phyloP scores from a whole-genome alignment of 2,113 vertebrate genomes.

The Gallinago undulata region DNA sequence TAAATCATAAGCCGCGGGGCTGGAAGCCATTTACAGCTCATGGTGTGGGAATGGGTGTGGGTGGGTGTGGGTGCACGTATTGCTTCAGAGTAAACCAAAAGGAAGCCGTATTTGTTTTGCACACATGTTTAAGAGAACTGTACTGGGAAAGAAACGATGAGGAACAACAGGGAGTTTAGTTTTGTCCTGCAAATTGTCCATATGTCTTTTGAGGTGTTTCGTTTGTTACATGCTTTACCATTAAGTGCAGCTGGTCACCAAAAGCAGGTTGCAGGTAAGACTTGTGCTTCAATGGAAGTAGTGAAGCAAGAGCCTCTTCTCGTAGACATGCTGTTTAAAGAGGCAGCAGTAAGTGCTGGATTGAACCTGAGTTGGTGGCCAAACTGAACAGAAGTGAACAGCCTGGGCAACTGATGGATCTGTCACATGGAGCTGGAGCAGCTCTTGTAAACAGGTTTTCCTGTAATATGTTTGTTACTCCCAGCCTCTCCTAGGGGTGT shows the following conservation, averaged over 20 bases:
- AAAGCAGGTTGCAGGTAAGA: neutral
- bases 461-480: neutral
- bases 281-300: rapidly evolving
- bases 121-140: neutral
- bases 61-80: neutral
- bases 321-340: neutral
- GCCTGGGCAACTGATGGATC: neutral
- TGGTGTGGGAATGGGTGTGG: neutral
- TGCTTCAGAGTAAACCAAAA: neutral
- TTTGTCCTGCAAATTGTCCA: neutral
- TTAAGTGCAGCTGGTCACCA: neutral
- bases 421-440: too few species aligned
- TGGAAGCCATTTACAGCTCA: neutral
- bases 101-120: neutral
- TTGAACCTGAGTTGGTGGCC: too few species aligned
- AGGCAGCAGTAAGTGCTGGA: neutral
- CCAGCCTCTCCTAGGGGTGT: neutral
- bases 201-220: neutral
- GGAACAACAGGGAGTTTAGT: neutral
- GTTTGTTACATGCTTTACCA: neutral
- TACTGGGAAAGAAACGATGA: neutral
- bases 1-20: neutral
- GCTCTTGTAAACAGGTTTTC: neutral
- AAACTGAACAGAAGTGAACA: neutral
- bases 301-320: neutral